Conservation (phyloP, 64 coral and sea anemone species). For the Catalaphyllia jardinei region DNA sequence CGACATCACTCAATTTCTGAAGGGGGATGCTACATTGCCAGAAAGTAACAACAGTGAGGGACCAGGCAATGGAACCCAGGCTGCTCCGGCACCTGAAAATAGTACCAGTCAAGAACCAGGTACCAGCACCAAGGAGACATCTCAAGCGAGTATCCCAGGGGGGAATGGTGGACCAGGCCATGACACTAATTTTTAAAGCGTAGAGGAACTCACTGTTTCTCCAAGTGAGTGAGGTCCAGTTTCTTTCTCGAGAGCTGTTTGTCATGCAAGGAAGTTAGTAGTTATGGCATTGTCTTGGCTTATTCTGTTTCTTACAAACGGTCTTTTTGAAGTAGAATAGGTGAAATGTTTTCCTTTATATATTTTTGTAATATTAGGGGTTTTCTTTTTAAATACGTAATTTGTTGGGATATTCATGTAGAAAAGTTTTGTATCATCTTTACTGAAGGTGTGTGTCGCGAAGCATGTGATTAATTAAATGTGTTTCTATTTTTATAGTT, state of each 20-base stretch:
- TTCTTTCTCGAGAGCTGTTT: not conserved
- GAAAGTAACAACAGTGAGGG: not conserved
- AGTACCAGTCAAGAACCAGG: not conserved
- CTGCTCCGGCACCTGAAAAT: not conserved
- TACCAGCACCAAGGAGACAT: not conserved
- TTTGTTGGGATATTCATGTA: not conserved
- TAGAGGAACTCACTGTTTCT: not conserved
- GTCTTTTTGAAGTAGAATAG: not conserved
- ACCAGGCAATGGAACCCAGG: not conserved
- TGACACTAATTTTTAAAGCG: not conserved
- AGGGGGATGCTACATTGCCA: slow-evolving; percentile 1
- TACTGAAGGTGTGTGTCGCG: too few species aligned
- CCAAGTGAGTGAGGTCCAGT: not conserved
- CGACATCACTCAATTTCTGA: slow-evolving; percentile 43
- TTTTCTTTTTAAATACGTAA: not conserved
- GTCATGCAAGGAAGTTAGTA: not conserved
- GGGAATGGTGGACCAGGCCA: not conserved
- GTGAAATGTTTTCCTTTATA: not conserved
- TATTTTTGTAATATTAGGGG: not conserved
- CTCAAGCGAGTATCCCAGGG: not conserved
- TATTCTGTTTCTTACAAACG: not conserved
- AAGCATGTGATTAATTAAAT: too few species aligned
- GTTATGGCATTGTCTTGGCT: not conserved
- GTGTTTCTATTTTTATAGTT: too few species aligned
- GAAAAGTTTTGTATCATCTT: not conserved